A percentile compares a stretch with the other conserved stretches of the same genome.
Conservation (phyloP, 2,888 invertebrate genomes). For the Nebria brevicollis region DNA sequence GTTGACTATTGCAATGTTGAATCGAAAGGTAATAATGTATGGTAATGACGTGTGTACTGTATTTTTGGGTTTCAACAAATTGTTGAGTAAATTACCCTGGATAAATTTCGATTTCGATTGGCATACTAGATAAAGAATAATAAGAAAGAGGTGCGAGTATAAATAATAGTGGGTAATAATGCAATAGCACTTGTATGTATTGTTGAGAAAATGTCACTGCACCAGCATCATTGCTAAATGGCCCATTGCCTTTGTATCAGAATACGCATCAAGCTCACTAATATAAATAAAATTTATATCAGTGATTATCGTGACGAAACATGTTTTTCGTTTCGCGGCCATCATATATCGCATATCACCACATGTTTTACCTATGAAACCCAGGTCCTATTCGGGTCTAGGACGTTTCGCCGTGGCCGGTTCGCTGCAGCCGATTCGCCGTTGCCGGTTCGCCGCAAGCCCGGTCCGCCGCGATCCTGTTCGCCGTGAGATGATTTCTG, state of each 20-base stretch:
- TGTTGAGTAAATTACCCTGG: too few species aligned
- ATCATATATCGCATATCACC: constrained; percentile 1
- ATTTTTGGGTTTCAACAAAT: too few species aligned
- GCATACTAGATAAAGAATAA: too few species aligned
- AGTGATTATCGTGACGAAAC: constrained; percentile 1
- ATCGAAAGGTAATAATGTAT: too few species aligned
- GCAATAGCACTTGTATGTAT: background rate
- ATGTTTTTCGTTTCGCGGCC: background rate
- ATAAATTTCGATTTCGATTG: too few species aligned
- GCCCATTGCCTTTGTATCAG: background rate
- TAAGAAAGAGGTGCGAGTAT: background rate
- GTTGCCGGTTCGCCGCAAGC: background rate
- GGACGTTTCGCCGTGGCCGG: constrained; percentile 1
- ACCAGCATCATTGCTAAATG: constrained; percentile 1
- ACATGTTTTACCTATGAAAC: background rate
- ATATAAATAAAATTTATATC: background rate
- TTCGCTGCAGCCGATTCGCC: background rate
- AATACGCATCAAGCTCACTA: background rate
- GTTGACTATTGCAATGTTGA: too few species aligned
- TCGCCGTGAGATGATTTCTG: constrained; percentile 1
- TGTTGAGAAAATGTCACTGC: background rate
- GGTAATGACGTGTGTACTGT: too few species aligned
- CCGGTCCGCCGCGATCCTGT: constrained; percentile 1
- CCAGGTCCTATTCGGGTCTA: background rate
- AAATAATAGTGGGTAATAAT: background rate